A percentile compares a stretch with the other conserved stretches of the same genome.
phyloP scores from a whole-genome alignment of 1,140 invertebrate species.

The Mesaphorura yosii region DNA sequence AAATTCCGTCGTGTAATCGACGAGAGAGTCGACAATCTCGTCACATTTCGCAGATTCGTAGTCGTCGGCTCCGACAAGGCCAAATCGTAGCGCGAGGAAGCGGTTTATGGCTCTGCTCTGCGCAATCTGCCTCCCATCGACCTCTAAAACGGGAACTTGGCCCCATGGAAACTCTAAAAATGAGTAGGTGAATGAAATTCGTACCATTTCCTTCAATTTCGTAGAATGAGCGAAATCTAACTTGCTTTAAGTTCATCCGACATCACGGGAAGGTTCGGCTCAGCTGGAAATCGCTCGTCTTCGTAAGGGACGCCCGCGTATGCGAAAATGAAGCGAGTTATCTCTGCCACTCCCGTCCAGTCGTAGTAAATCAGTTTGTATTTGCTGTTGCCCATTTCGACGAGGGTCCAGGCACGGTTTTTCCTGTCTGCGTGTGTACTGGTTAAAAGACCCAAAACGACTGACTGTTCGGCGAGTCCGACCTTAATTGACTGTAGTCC shows the following conservation, averaged over 20 bases:
- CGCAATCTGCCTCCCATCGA: slow-evolving; percentile 48
- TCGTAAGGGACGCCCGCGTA: slow-evolving; percentile 48
- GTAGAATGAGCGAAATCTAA: no score
- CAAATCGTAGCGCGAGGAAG: slow-evolving; percentile 50
- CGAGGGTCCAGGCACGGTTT: no score
- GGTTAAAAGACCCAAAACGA: no score
- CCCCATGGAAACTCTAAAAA: slow-evolving; percentile 43
- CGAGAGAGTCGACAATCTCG: slow-evolving; percentile 46
- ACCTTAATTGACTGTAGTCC: no score
- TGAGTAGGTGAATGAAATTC: no score
- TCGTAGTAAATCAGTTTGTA: slow-evolving; percentile 48
- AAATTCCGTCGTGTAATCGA: slow-evolving; percentile 34
- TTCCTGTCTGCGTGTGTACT: no score
- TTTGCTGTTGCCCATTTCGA: background rate
- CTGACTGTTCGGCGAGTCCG: no score
- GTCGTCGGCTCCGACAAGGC: slow-evolving; percentile 47
- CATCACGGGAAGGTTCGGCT: slow-evolving; percentile 9
- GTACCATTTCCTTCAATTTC: no score
- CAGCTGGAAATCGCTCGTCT: slow-evolving; percentile 41
- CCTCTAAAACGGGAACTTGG: slow-evolving; percentile 53
- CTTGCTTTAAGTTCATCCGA: background rate
- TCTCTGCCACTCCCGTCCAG: slow-evolving; percentile 48
- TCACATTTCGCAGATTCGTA: slow-evolving; percentile 52
- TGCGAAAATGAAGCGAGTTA: slow-evolving; percentile 45
- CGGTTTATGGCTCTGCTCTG: slow-evolving; percentile 52